A percentile compares a stretch with the other conserved stretches of the same genome.
Conservation (phyloP, 2,113 vertebrate species). For the Centropus unirufus region DNA sequence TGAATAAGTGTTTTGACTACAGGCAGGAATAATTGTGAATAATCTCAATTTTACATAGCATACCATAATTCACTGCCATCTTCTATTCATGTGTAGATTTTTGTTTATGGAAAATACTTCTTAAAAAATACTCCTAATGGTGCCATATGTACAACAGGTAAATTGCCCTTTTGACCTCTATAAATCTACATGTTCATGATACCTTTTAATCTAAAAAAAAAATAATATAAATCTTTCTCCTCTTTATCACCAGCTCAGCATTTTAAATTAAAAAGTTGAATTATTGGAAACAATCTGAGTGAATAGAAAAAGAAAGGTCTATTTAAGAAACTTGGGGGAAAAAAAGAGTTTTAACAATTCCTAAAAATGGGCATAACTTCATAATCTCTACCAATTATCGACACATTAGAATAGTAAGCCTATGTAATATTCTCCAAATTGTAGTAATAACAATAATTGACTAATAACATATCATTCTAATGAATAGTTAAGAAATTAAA, state of each 20-base stretch:
- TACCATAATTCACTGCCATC: slow-evolving; percentile 3
- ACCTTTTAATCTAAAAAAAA: background rate
- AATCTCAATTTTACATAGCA: background rate
- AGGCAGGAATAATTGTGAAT: background rate
- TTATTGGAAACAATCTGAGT: background rate
- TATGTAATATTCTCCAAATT: background rate
- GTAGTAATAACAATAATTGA: background rate
- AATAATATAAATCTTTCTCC: background rate
- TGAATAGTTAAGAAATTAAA: background rate
- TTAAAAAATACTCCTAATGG: background rate
- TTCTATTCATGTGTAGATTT: background rate
- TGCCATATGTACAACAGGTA: background rate
- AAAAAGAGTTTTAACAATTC: background rate
- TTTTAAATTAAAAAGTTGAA: background rate
- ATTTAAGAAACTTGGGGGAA: background rate
- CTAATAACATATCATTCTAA: background rate
- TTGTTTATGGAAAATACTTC: background rate
- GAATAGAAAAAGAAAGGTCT: background rate
- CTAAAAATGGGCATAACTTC: background rate
- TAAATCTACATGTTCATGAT: background rate
- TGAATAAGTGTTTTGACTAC: background rate
- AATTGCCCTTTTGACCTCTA: background rate
- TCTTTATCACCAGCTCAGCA: background rate
- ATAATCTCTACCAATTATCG: background rate
- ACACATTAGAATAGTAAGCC: background rate